Evolutionary conservation across 2,113 vertebrate species (phyloP), one percentile per base, ranked within the genome.

Genomic region (Pollachius pollachius): DNA sequence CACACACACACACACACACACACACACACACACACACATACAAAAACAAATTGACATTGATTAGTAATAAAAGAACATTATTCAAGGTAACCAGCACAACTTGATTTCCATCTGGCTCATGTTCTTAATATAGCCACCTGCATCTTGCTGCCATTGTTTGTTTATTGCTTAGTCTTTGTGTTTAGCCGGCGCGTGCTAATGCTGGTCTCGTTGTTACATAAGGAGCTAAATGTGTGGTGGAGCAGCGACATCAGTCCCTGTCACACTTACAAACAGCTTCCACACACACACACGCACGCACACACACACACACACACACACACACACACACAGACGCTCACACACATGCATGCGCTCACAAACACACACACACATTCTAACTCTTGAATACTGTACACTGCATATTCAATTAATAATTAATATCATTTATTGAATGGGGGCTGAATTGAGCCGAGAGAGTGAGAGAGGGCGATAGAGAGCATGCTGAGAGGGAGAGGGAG

Each of bases 121-220:
- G 17, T 21, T 67, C 34, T 59, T 37, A 64, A 71, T 52, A 64
- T 41, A 64, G 30, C 67, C 8, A 23, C 64, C 58, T 52, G 37
- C n/a, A 57, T 77, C 68, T 66, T 60, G 58, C 61, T 70, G 54
- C 5, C 54, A 57, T 57, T 57, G 56, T 11, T 11, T 72, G 71
- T 63, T 73, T 78, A 58, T 65, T 54, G 60, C 62, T 75, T 52
- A 3, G 65, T 52, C 62, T 68, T 81, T 61, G 78, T 52, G n/a
- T 71, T 83, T 67, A 78, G 79, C 68, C 67, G 62, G 64, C 69
- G 25, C 82, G 78, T 83, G 83, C 79, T 86, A 81, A 78, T 69
- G 81, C 80, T 80, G 79, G 79, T 78, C 71, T 75, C 56, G 74
- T 65, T 69, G 81, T 92, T 92, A 88, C 83, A 76, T 91, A 91